A percentile compares a stretch with the other conserved stretches of the same genome.
phyloP scores from a whole-genome alignment of 2,113 vertebrate genomes.

The Numenius arquata region DNA sequence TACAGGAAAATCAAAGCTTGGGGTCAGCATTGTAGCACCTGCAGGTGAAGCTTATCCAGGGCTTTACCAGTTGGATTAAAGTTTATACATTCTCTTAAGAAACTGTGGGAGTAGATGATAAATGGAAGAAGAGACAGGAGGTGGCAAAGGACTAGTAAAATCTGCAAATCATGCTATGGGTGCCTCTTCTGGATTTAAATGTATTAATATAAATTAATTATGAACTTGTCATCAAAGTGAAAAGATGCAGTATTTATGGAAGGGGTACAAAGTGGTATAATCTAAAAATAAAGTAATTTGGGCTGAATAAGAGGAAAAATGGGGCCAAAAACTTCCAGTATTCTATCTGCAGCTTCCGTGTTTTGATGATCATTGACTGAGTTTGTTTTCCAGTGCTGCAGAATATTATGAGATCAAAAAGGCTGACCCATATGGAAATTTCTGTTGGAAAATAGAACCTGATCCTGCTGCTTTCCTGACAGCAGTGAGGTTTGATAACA shows the following conservation, averaged over 20 bases:
- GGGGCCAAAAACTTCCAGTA: background rate
- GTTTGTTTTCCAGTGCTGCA: constrained; percentile 17
- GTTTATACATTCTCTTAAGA: background rate
- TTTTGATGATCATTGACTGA: background rate
- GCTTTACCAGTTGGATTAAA: background rate
- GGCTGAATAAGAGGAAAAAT: constrained; percentile 2
- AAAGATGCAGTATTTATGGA: constrained; percentile 23
- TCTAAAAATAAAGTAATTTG: constrained; percentile 38
- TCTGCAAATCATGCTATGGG: background rate
- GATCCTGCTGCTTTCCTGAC: background rate
- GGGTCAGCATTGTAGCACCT: background rate
- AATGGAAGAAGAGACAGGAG: background rate
- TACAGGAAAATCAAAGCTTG: background rate
- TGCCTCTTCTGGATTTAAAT: constrained; percentile 13
- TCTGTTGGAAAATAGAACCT: background rate
- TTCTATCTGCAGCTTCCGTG: constrained; percentile 3
- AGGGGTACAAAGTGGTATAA: background rate
- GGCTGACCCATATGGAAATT: constrained; percentile 29
- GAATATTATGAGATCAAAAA: constrained; percentile 28
- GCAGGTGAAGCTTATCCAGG: background rate
- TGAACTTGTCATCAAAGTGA: constrained; percentile 14
- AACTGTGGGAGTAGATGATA: background rate
- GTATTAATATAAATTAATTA: constrained; percentile 54
- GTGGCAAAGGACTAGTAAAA: background rate
- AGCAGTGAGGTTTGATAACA: background rate